phyloP scores from a whole-genome alignment of 30 jellyfish, hydroid and myxozoan genomes.

The Sanderia malayensis region DNA sequence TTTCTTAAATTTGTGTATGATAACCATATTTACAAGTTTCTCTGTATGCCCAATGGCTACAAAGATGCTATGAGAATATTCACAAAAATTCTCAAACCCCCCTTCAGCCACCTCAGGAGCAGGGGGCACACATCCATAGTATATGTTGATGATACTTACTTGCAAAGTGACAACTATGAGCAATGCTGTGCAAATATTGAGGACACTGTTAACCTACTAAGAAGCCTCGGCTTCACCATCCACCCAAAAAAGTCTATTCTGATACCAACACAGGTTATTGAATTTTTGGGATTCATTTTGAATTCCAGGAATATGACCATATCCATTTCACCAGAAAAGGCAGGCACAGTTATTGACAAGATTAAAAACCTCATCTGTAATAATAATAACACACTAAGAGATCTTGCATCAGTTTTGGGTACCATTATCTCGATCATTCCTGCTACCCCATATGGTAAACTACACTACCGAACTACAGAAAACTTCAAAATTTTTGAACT shows the following conservation, averaged over 20 bases:
- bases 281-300: conserved; percentile 20
- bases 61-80: conserved; percentile 38
- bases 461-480: conserved; percentile 42
- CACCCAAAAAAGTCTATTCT: conserved; percentile 40
- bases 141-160: conserved; percentile 42
- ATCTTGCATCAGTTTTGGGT: conserved; percentile 36
- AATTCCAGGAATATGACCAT: conserved; percentile 37
- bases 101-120: conserved; percentile 15
- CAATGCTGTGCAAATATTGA: conserved; percentile 15
- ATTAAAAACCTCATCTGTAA: not conserved
- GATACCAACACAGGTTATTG: conserved; percentile 41
- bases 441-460: conserved; percentile 43
- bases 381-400: conserved; percentile 13
- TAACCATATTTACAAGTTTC: conserved; percentile 1
- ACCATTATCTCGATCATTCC: conserved; percentile 28
- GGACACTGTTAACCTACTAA: conserved; percentile 26
- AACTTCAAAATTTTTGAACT: conserved; percentile 23
- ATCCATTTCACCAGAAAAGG: conserved; percentile 4
- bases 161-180: conserved; percentile 45
- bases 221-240: conserved; percentile 39
- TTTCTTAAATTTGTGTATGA: conserved; percentile 12
- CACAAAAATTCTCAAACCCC: conserved; percentile 54
- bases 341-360: conserved; percentile 9
- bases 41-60: conserved; percentile 53
- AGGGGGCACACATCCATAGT: conserved; percentile 37